phyloP scores from a whole-genome alignment of 2,113 vertebrate genomes.

The Xenus cinereus region DNA sequence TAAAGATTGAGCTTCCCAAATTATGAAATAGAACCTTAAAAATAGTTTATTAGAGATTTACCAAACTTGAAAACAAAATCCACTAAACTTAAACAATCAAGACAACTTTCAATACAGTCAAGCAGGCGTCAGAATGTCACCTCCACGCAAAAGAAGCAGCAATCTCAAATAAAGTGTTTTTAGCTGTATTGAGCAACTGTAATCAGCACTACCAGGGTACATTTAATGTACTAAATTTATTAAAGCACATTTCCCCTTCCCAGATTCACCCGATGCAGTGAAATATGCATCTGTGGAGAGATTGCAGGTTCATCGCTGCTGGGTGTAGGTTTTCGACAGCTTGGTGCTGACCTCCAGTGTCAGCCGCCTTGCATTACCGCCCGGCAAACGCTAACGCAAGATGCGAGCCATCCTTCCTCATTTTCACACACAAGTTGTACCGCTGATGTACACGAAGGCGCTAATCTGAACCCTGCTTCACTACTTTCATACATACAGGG shows the following conservation, averaged over 20 bases:
- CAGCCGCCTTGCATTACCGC: not conserved
- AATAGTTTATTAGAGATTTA: not conserved
- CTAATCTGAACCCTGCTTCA: not conserved
- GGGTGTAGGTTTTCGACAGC: not conserved
- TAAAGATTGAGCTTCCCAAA: not conserved
- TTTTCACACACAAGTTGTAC: accelerated
- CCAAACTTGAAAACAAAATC: not conserved
- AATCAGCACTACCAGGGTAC: not conserved
- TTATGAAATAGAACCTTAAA: not conserved
- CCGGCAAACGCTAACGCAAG: accelerated
- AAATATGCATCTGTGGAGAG: accelerated
- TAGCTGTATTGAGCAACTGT: accelerated
- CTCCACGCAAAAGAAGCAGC: accelerated
- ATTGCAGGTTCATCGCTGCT: accelerated
- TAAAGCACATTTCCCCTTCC: not conserved
- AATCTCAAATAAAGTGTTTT: not conserved
- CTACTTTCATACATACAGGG: accelerated
- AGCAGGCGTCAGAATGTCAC: not conserved
- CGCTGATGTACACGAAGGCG: accelerated
- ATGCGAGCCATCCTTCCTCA: accelerated
- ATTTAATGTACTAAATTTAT: accelerated
- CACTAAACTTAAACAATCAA: not conserved
- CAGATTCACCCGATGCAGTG: accelerated
- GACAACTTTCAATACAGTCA: not conserved
- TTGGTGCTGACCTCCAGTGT: constrained; percentile 2